Evolutionary conservation across 2,797 vertebrate species (phyloP).

Genomic region (Sebastes diploproa): DNA sequence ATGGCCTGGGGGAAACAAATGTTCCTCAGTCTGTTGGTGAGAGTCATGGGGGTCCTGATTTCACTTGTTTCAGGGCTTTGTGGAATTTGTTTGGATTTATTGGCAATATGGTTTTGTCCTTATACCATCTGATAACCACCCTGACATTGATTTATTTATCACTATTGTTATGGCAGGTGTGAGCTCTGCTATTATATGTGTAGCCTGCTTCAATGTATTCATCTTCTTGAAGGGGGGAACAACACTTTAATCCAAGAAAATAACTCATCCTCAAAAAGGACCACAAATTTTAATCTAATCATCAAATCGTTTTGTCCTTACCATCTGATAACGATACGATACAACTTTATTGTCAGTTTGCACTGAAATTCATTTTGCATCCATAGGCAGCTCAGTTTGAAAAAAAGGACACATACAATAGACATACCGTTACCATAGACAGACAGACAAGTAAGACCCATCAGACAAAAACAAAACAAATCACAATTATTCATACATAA

Average conservation of each 20-base stretch:
- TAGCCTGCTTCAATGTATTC: neutral
- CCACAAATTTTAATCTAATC: neutral
- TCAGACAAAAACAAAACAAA: too few relatives aligned
- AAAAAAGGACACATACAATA: too few relatives aligned
- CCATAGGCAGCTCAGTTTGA: too few relatives aligned
- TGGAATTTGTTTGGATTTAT: constrained; percentile 38
- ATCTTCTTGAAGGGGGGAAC: neutral
- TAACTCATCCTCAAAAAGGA: neutral
- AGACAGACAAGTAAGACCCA: too few relatives aligned
- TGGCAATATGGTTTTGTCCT: constrained; percentile 22
- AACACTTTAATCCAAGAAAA: neutral
- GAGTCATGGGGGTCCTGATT: neutral
- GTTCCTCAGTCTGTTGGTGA: too few relatives aligned
- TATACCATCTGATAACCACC: constrained; percentile 28
- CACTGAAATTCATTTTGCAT: too few relatives aligned
- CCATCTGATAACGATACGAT: too few relatives aligned
- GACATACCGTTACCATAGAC: too few relatives aligned
- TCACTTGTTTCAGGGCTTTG: constrained; percentile 19
- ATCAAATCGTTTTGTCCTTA: neutral
- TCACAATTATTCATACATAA: too few relatives aligned
- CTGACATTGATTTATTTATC: constrained; percentile 46
- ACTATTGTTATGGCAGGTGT: constrained; percentile 33
- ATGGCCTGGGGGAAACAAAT: too few relatives aligned
- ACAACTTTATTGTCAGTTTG: too few relatives aligned
- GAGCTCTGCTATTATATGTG: constrained; percentile 16